Evolutionary conservation across 2,888 invertebrate genomes (phyloP).

Genomic region (Xanthorhoe designata): DNA sequence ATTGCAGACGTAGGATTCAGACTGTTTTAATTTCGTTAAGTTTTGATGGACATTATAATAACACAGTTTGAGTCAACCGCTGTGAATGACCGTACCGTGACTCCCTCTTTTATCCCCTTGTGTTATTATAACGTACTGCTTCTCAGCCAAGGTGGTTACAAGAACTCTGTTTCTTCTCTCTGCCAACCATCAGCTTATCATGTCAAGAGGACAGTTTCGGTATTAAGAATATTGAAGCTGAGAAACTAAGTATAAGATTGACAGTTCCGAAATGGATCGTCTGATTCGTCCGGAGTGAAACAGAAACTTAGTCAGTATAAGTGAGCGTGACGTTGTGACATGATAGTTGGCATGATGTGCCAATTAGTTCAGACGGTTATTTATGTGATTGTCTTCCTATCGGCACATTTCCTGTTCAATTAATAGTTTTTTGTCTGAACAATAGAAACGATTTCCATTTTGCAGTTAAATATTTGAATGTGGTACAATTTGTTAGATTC

Average conservation of each 20-base stretch:
- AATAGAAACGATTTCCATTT: neutral
- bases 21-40: neutral
- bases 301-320: neutral
- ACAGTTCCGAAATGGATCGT: too few species aligned
- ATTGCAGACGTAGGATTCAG: conserved; percentile 10
- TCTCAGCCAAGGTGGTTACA: neutral
- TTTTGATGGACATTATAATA: neutral
- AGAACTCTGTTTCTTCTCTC: too few species aligned
- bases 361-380: neutral
- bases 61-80: neutral
- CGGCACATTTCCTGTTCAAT: neutral
- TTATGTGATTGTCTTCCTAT: neutral
- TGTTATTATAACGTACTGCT: neutral
- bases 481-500: neutral
- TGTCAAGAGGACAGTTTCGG: too few species aligned
- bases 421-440: neutral
- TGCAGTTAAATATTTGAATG: neutral
- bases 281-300: too few species aligned
- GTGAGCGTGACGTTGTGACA: neutral
- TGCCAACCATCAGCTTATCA: too few species aligned
- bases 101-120: neutral
- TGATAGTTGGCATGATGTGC: neutral
- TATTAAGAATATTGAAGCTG: too few species aligned
- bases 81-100: neutral
- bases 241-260: too few species aligned